These are phyloP conservation scores for Alfaro cultratus DNA, from an alignment of 2,797 vertebrate genomes.

Conservation along the genomic window DNA sequence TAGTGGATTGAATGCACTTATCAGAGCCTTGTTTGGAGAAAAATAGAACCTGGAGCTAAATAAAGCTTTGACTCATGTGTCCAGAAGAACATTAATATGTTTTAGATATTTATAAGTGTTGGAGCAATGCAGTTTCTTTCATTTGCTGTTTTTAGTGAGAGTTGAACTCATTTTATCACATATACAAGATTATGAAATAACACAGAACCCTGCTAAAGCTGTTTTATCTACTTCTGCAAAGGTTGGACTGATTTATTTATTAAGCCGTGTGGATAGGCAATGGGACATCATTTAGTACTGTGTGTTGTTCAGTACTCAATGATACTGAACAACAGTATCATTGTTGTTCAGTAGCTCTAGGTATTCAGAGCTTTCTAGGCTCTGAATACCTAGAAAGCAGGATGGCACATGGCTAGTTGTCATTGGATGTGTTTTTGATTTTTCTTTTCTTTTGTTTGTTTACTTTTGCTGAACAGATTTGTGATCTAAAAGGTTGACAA, in stretches of 20 bases:
- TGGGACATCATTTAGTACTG: background rate
- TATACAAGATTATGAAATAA: background rate
- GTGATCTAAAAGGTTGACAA: background rate
- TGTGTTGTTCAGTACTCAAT: background rate
- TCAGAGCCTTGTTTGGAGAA: background rate
- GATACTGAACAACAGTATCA: too few relatives aligned
- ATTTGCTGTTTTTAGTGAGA: background rate
- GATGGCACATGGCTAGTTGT: background rate
- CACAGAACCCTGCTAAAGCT: background rate
- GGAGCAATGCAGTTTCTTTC: background rate
- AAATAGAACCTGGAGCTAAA: background rate
- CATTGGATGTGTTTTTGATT: background rate
- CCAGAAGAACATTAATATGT: background rate
- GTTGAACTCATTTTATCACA: background rate
- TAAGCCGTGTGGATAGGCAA: background rate
- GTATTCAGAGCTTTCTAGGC: too few relatives aligned
- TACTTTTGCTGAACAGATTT: background rate
- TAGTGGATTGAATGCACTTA: background rate
- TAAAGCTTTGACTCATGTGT: conserved; percentile 11
- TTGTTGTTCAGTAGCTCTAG: too few relatives aligned
- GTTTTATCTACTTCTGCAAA: background rate
- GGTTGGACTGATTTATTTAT: background rate
- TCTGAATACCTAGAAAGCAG: background rate
- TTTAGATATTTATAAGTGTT: background rate
- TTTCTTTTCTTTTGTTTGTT: background rate